Conservation (phyloP, 2,888 invertebrate genomes). For the Meteorus colon region DNA sequence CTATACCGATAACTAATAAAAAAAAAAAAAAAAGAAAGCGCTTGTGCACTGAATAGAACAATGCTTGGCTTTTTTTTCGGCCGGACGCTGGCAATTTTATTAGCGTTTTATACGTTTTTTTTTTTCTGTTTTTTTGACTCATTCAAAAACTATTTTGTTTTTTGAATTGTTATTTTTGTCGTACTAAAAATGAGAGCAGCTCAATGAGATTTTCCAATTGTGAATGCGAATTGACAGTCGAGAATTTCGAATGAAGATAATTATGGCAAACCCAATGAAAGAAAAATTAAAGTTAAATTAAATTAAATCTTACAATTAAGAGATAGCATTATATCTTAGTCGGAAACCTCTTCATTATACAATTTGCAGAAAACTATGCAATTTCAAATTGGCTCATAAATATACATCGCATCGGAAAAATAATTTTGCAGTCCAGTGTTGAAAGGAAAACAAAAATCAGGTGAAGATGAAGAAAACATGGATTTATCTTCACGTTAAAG, state of each 20-base stretch:
- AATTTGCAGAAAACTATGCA: constrained; percentile 26
- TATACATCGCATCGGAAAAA: constrained; percentile 30
- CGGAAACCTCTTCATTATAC: constrained; percentile 20
- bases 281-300: constrained; percentile 19
- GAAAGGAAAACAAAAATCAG: background rate
- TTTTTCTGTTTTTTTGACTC: constrained; percentile 33
- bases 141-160: constrained; percentile 31
- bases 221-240: constrained; percentile 12
- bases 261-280: constrained; percentile 26
- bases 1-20: constrained; percentile 33
- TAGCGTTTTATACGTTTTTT: constrained; percentile 24
- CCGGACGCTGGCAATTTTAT: constrained; percentile 42
- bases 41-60: constrained; percentile 20
- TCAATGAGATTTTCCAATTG: constrained; percentile 43
- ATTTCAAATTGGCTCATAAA: constrained; percentile 28
- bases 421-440: constrained; percentile 48
- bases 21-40: constrained; percentile 26
- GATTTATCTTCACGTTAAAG: constrained; percentile 61
- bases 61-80: constrained; percentile 48
- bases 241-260: constrained; percentile 18
- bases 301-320: constrained; percentile 5
- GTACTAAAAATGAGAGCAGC: constrained; percentile 49
- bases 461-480: constrained; percentile 33
- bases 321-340: constrained; percentile 14
- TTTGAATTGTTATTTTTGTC: constrained; percentile 44